Evolutionary conservation across 2,797 vertebrate genomes (phyloP), one percentile per base, ranked within the genome.

Genomic region (Takifugu ocellatus): DNA sequence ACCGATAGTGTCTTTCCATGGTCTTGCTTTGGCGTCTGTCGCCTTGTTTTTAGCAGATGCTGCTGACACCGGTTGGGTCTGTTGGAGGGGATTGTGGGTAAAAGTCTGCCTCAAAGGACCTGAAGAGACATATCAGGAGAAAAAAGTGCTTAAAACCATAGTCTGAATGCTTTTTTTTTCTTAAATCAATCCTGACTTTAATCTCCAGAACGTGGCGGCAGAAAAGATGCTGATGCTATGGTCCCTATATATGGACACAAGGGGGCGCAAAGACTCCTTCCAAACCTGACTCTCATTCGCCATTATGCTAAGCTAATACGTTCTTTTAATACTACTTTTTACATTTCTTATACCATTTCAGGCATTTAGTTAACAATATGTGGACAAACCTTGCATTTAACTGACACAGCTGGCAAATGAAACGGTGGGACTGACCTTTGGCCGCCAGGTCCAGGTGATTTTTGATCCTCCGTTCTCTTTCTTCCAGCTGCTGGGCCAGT

Each of bases 51-150:
- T 83, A 16, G 59, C 27, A 2, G 86, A 60, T 43, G 66, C 59
- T 27, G 85, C 78, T 2, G 72, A 44, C 3, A 77, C 53, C 11
- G 82, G 59, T 29, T 78, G 60, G 0, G 67, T 48, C 63, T 86
- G 92, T 67, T 93, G 84, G n/a, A 94, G 67, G 49, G 95, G 95
- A 71, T 94, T 95, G 50, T 94, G 92, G 70, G 87, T 78, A 77
- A 94, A 96, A 0, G 95, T 96, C 82, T 94, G 94, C 64, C 90
- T 90, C 77, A 96, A 80, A 0, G 94, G 94, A 56, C 94, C 94
- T 90, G 73, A 10, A n/a, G 51, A 60, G 44, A 57, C n/a, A 75
- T 58, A 66, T 0, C 3, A 44, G 53, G 17, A 31, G n/a, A 57
- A 24, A 21, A 53, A 7, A 36, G 29, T 8, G 5, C 6, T 10